These are phyloP conservation scores for Amblyornis subalaris DNA, from an alignment of 2,113 vertebrate species.

Conservation along the genomic window DNA sequence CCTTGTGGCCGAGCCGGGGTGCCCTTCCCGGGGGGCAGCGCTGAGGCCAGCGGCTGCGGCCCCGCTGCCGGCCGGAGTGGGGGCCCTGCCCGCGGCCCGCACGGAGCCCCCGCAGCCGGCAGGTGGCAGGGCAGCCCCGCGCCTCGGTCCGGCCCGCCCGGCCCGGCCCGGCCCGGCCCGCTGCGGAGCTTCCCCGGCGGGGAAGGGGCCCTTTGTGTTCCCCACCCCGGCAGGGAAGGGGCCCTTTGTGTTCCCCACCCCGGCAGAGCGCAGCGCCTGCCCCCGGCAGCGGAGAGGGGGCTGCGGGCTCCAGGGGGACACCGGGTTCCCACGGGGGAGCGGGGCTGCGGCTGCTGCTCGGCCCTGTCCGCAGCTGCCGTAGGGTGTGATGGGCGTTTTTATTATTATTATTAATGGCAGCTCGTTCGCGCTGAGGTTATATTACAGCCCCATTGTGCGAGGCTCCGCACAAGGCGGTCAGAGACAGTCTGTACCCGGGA, in stretches of 20 bases:
- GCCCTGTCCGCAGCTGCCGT: not conserved
- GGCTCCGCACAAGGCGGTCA: not conserved
- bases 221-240: not conserved
- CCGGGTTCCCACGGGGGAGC: not conserved
- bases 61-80: not conserved
- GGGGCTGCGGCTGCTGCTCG: not conserved
- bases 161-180: not conserved
- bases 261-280: not conserved
- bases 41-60: not conserved
- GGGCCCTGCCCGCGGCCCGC: not conserved
- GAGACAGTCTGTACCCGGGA: conserved; percentile 42
- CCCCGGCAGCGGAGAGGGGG: not conserved
- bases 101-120: not conserved
- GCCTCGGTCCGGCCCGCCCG: not conserved
- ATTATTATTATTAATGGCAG: conserved; percentile 43
- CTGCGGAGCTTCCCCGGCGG: not conserved
- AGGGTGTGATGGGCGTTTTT: conserved; percentile 3
- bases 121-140: conserved; percentile 57
- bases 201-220: not conserved
- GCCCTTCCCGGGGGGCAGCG: not conserved
- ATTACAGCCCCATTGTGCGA: conserved; percentile 36
- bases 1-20: not conserved
- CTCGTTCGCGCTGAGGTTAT: not conserved
- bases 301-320: not conserved
- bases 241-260: too few species aligned